Evolutionary conservation across 2,888 invertebrate species (phyloP).

Genomic region (Drosophila paracracens): DNA sequence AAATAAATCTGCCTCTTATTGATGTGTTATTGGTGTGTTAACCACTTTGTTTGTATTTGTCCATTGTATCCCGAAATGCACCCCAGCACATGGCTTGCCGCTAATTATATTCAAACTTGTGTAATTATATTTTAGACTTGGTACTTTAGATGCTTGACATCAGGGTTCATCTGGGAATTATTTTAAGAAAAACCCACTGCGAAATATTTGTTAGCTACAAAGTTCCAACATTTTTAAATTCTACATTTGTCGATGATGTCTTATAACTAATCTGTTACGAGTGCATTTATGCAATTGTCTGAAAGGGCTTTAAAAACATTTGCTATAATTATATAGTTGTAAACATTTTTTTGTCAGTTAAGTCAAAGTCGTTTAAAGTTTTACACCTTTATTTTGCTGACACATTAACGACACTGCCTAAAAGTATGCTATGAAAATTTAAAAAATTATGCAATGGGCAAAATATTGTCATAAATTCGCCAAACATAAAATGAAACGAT

Average conservation of each 20-base stretch:
- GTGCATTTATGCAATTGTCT: background rate
- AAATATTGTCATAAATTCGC: background rate
- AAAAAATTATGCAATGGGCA: background rate
- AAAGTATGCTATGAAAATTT: slow-evolving; percentile 9
- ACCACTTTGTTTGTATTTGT: slow-evolving; percentile 40
- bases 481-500: background rate
- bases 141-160: slow-evolving; percentile 10
- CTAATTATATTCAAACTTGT: slow-evolving; percentile 11
- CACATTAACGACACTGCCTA: background rate
- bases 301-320: background rate
- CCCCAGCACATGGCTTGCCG: background rate
- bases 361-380: background rate
- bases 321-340: background rate
- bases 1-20: slow-evolving; percentile 27
- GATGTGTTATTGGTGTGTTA: slow-evolving; percentile 43
- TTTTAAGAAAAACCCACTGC: background rate
- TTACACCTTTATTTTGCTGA: background rate
- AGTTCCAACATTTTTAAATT: background rate
- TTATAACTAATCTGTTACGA: too few relatives aligned
- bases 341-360: background rate
- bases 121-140: slow-evolving; percentile 21
- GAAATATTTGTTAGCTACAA: background rate
- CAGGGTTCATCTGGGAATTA: slow-evolving; percentile 1
- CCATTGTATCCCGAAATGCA: slow-evolving; percentile 35
- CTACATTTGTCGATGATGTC: background rate